These are phyloP conservation scores for Murina feae DNA, from an alignment of 2,113 vertebrate species.

Conservation along the genomic window DNA sequence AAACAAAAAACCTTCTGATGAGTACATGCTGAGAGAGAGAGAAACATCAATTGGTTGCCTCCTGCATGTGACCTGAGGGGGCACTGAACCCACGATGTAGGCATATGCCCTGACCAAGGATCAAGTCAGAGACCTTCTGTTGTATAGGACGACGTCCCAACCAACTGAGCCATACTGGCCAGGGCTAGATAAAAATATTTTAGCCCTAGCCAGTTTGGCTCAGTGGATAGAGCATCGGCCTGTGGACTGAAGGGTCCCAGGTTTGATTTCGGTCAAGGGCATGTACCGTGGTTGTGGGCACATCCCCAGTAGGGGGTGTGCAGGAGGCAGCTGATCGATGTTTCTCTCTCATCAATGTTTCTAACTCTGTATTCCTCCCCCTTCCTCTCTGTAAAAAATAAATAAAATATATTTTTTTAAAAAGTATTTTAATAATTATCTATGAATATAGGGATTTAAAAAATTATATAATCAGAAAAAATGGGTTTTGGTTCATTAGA, in stretches of 20 bases:
- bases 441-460: background rate
- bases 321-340: too few species aligned
- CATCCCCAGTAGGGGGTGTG: too few species aligned
- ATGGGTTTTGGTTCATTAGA: background rate
- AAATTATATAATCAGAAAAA: conserved; percentile 13
- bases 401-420: too few species aligned
- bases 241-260: too few species aligned
- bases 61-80: background rate
- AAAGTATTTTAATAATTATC: background rate
- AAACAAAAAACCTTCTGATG: too few species aligned
- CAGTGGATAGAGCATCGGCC: too few species aligned
- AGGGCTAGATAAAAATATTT: background rate
- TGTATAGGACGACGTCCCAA: background rate
- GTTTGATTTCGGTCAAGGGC: too few species aligned
- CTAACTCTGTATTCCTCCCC: too few species aligned
- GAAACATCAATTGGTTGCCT: background rate
- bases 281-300: too few species aligned
- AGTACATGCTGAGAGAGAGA: background rate
- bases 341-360: too few species aligned
- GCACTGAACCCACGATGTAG: background rate
- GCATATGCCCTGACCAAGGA: background rate
- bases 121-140: background rate
- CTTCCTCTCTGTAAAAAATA: too few species aligned
- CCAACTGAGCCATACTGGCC: background rate
- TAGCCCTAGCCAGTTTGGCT: too few species aligned